Evolutionary conservation across 2,888 invertebrate species (phyloP), one percentile per base, ranked within the genome.

Genomic region (Geotrupes spiniger): DNA sequence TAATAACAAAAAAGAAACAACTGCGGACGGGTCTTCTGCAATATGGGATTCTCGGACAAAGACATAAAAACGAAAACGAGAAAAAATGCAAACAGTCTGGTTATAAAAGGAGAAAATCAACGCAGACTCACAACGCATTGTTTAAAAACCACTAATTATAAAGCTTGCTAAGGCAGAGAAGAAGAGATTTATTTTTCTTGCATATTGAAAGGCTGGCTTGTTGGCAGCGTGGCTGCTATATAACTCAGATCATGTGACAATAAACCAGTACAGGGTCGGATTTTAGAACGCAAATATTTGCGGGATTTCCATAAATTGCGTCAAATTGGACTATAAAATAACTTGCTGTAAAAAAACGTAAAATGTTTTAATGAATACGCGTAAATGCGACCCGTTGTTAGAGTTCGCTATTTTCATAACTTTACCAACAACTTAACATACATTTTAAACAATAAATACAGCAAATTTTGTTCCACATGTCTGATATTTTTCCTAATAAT

Each of bases 141-240:
- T 71, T 71, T 70, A 71, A 72, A 71, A 71, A 70, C 66, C 71
- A 70, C 72, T 72, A 72, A 72, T 72, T 72, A 70, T 70, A 71
- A 71, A 65, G 64, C 64, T 62, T 39, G 67, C 64, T 65, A 62
- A 60, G 63, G 61, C 59, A 59, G 58, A 59, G 56, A 53, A 59
- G 57, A 55, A 59, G 66, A 72, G 71, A 73, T 73, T 73, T 72
- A 73, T 72, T 72, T 72, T 72, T 71, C 71, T 72, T 72, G 73
- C 70, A 71, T 73, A 73, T 71, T 71, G 71, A 72, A 70, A 71
- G 69, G 61, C 68, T 62, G 56, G 64, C 62, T 66, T 67, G 66
- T 64, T 66, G 65, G 64, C 67, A 64, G 64, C 62, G 66, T 63
- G 58, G 67, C 68, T 66, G 72, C 71, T 63, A 63, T 71, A 72